phyloP scores from a whole-genome alignment of 1,140 invertebrate species.

The Agrilus planipennis region DNA sequence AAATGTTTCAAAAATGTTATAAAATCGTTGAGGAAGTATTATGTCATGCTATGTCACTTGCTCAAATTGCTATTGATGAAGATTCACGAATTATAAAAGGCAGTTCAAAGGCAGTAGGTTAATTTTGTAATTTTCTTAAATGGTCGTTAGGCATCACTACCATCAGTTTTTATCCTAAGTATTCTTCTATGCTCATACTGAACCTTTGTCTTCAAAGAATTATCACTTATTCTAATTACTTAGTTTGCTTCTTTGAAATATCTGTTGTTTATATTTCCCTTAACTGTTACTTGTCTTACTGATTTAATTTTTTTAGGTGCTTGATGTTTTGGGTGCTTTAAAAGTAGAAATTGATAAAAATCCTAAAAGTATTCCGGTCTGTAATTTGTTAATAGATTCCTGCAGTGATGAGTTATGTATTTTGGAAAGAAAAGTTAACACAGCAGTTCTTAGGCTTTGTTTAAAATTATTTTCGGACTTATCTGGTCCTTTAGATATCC shows the following conservation, averaged over 20 bases:
- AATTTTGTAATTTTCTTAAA: neutral
- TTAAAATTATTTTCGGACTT: conserved; percentile 23
- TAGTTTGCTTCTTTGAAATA: too few relatives aligned
- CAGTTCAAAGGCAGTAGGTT: conserved; percentile 16
- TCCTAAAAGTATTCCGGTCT: conserved; percentile 14
- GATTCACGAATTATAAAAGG: conserved; percentile 26
- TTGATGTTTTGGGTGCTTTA: conserved; percentile 16
- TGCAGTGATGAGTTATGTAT: conserved; percentile 22
- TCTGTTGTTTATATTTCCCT: too few relatives aligned
- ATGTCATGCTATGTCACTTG: conserved; percentile 28
- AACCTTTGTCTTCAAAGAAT: too few relatives aligned
- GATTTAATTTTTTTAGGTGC: conserved; percentile 16
- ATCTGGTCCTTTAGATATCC: conserved; percentile 14
- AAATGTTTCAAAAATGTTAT: conserved; percentile 8
- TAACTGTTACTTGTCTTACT: too few relatives aligned
- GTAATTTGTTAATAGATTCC: conserved; percentile 20
- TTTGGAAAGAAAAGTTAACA: conserved; percentile 26
- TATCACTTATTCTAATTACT: too few relatives aligned
- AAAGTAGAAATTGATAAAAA: conserved; percentile 16
- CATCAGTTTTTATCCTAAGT: too few relatives aligned
- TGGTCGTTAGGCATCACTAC: too few relatives aligned
- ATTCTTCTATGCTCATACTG: too few relatives aligned
- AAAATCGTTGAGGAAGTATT: conserved; percentile 24
- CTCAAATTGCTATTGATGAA: conserved; percentile 22
- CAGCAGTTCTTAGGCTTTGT: conserved; percentile 21